phyloP scores from a whole-genome alignment of 1,140 invertebrate genomes.

The Oryctes rhinoceros region DNA sequence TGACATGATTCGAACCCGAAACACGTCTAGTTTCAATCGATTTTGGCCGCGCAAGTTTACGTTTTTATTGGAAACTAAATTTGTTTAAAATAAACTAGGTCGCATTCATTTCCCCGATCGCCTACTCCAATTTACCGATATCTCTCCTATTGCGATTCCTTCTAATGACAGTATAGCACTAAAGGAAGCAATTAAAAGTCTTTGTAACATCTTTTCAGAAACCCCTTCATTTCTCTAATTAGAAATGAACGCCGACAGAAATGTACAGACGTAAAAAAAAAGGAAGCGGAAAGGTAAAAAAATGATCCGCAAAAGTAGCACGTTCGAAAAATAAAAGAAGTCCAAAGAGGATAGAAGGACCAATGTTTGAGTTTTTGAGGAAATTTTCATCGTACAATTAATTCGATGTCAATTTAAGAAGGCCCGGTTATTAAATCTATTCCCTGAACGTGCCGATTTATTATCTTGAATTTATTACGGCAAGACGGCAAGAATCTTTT shows the following conservation, averaged over 20 bases:
- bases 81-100: no score
- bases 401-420: not conserved
- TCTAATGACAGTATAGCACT: constrained; percentile 11
- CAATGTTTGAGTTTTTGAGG: not conserved
- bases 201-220: constrained; percentile 10
- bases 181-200: constrained; percentile 28
- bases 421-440: no score
- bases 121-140: not conserved
- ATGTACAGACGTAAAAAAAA: not conserved
- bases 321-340: not conserved
- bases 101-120: not conserved
- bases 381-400: not conserved
- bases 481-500: no score
- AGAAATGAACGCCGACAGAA: not conserved
- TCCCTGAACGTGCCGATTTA: no score
- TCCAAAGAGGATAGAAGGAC: not conserved
- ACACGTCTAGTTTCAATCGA: no score
- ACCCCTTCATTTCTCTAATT: constrained; percentile 13
- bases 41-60: no score
- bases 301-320: not conserved
- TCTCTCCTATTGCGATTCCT: not conserved
- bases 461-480: no score
- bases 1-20: no score
- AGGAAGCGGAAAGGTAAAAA: not conserved
- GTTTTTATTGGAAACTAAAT: no score